Evolutionary conservation across 1,140 invertebrate species (phyloP), one percentile per base, ranked within the genome.

Genomic region (Ctenoplectra terminalis): DNA sequence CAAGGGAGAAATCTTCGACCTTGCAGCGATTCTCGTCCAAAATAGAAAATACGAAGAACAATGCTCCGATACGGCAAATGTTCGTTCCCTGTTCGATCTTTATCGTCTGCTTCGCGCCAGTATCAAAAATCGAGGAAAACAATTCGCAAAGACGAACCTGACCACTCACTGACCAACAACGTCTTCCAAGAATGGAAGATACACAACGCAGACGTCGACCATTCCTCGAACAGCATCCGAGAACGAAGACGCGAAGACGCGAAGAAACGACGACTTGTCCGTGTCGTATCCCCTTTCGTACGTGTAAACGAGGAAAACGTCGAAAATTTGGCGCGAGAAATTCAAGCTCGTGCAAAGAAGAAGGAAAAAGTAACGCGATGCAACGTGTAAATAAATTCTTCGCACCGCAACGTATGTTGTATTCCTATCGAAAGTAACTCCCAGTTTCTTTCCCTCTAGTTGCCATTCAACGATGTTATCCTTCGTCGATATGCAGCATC

Each of bases 401-500:
- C 17, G 1, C 8, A 31, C 9, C n/a, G 46, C 20, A 40, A 23
- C 20, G 17, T 13, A 1, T 9, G 23, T 29, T 48, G 46, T 17
- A 48, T 48, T 48, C 34, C 0, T 3, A 23, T 48, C 46, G 17
- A 9, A 2, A 20, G 56, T 17, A 15, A 8, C 15, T 31, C 8
- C 1, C 26, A 15, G 1, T n/a, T 13, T 60, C 17, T n/a, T n/a
- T 63, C 34, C 13, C 20, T 37, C 11, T 9, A 2, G 20, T 34
- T 13, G 26, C 17, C 20, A 37, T 34, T 17, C 60, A 13, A 37
- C 58, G 58, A 26, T 34, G 40, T 31, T 54, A 26, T 26, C 43
- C 17, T 15, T 29, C 23, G 23, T 48, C 31, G 76, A 60, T 61
- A 48, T 40, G n/a, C 50, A 61, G 54, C 56, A 61, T 60, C 67